Base-by-base conservation (phyloP, 1,140 invertebrate genomes). In the Aphis craccivora region DNA sequence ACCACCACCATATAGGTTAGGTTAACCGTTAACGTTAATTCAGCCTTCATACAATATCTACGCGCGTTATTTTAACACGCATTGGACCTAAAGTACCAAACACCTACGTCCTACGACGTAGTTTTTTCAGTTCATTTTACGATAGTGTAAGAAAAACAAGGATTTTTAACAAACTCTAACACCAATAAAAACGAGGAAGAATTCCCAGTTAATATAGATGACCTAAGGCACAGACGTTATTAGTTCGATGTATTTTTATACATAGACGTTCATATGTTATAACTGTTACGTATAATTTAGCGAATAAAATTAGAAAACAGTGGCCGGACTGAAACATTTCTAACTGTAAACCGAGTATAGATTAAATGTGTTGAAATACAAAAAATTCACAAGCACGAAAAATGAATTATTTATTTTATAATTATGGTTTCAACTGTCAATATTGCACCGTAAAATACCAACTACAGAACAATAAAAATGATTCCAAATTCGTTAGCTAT, bases 281-380 rank as follows among this genome's bases (percentile, higher is more conserved):
- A 67, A n/a, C 37, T 84, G 83, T 84, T 84, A 43, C 23, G 83
- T 84, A 37, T 40, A 37, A 84, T 40, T 84, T 84, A 84, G 83
- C 18, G 37, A 84, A 84, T 84, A 40, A 43, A 84, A 84, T 84
- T 84, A 84, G 83, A 84, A 84, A 84, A 40, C 23, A 25, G 81
- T 37, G 20, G 23, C 83, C 35, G 83, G 83, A 43, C 35, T 3
- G 37, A 43, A 84, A 84, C 40, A 84, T 40, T 84, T 8, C 83
- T 9, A 35, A 37, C n/a, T 2, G 35, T 83, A 37, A 35, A 83
- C 22, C 20, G 35, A 35, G 30, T 76, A 76, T 35, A 76, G n/a
- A 76, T n/a, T 5, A 76, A 76, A n/a, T n/a, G 60, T 76, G 30
- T 30, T 18, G 4, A 5, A 76, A 14, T 60, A 30, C 30, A n/a